phyloP scores from a whole-genome alignment of 2,113 vertebrate genomes.

The Pollachius pollachius region DNA sequence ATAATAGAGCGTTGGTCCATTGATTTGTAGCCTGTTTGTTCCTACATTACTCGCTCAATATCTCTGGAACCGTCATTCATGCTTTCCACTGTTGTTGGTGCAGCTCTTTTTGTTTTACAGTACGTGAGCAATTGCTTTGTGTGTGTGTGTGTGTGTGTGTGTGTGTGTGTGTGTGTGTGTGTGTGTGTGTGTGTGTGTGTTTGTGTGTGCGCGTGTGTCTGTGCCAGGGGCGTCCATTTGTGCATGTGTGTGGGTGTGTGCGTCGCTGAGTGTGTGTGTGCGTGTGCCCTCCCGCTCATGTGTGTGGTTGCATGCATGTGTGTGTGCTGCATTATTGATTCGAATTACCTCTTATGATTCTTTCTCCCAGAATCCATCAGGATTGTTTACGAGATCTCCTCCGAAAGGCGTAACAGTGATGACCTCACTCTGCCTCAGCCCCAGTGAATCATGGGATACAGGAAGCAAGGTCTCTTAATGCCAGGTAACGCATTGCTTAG shows the following conservation, averaged over 20 bases:
- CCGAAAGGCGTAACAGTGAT: conserved; percentile 18
- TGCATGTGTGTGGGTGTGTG: neutral
- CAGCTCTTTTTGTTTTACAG: no score
- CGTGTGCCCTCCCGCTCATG: no score
- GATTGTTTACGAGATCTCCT: conserved; percentile 16
- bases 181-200: no score
- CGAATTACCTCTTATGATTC: neutral
- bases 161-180: neutral
- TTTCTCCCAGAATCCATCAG: conserved; percentile 12
- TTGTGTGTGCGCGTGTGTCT: neutral
- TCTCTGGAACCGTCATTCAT: no score
- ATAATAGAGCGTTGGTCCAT: no score
- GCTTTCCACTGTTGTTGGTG: no score
- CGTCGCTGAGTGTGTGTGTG: no score
- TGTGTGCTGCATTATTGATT: neutral
- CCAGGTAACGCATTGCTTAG: conserved; percentile 38
- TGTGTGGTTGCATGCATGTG: neutral
- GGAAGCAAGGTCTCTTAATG: conserved; percentile 22
- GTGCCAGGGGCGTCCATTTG: no score
- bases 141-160: neutral
- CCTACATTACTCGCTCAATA: no score
- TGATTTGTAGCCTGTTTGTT: no score
- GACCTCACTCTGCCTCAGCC: conserved; percentile 48
- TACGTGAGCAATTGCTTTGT: no score
- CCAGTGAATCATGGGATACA: conserved; percentile 43